Base-by-base conservation (phyloP, 2,797 vertebrate genomes). In the Antrozous pallidus region DNA sequence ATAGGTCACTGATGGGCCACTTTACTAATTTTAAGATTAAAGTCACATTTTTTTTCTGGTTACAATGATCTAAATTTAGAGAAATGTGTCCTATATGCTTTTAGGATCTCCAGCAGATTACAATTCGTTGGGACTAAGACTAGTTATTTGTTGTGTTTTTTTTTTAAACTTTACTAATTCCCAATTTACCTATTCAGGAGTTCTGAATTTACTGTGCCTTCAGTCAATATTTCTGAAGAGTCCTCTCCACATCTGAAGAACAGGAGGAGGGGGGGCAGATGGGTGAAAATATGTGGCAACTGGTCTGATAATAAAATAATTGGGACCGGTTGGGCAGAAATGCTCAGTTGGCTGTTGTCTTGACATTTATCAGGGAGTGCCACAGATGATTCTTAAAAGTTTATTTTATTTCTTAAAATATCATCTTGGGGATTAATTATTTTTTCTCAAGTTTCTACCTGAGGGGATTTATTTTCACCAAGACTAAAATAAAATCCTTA, bases 331-430 rank as follows among this genome's bases (percentile, higher is more conserved):
- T n/a, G 77, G n/a, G 45, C 69, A 93, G 69, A 94, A 88, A 74
- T 74, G 33, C n/a, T 79, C 69, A 56, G 40, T 12, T 91, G 80
- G 80, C 65, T 82, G 38, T 83, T 94, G 61, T 85, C 69, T 88
- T 93, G 63, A 94, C 42, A 84, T 16, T 79, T 89, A 61, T 85
- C 69, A 82, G 49, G 80, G 80, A 84, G 69, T 92, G 45, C 51
- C 40, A 0, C 5, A 12, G 71, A 67, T 81, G 40, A 58, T 71
- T 83, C 73, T 93, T 93, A 93, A 87, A 69, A 80, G 89, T 95
- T 91, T 42, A 79, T 92, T 94, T 90, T 65, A 81, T 92, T 97
- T 92, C 49, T 82, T n/a, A 33, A 83, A 87, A 33, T 78, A 91
- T 96, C 20, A 24, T 45, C n/a, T 65, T 87, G 67, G 67, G 70